These are phyloP conservation scores for Pyrochroa serraticornis DNA, from an alignment of 2,888 invertebrate genomes.

Conservation along the genomic window DNA sequence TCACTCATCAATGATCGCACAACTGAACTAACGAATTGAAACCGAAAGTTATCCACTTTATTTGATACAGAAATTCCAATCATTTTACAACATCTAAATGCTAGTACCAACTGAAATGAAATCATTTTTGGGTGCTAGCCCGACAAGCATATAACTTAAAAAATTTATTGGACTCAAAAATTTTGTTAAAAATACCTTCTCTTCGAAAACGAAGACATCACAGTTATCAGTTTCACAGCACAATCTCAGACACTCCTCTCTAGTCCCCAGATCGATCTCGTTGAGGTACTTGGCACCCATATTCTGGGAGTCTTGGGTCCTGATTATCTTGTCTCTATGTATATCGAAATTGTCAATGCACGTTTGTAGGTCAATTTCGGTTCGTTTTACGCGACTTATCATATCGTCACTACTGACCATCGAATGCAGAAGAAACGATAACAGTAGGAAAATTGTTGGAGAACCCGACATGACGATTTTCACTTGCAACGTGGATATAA, in stretches of 20 bases:
- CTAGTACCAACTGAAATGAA: too few species aligned
- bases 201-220: conserved; percentile 91
- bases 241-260: conserved; percentile 81
- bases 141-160: too few species aligned
- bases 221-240: conserved; percentile 88
- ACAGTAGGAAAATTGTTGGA: conserved; percentile 5
- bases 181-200: too few species aligned
- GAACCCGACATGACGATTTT: background rate
- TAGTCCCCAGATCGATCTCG: conserved; percentile 80
- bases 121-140: too few species aligned
- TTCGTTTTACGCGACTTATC: conserved; percentile 29
- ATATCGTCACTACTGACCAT: conserved; percentile 8
- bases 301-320: conserved; percentile 85
- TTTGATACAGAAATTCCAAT: too few species aligned
- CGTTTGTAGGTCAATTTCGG: conserved; percentile 68
- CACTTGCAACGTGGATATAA: background rate
- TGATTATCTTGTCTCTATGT: conserved; percentile 87
- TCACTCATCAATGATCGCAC: background rate
- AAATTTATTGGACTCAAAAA: too few species aligned
- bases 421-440: conserved; percentile 7
- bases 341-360: conserved; percentile 83
- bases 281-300: conserved; percentile 89
- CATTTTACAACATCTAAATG: too few species aligned
- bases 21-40: background rate
- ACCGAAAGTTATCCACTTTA: too few species aligned